These are phyloP conservation scores for Camponotus pennsylvanicus DNA, from an alignment of 1,140 invertebrate genomes.

Conservation along the genomic window DNA sequence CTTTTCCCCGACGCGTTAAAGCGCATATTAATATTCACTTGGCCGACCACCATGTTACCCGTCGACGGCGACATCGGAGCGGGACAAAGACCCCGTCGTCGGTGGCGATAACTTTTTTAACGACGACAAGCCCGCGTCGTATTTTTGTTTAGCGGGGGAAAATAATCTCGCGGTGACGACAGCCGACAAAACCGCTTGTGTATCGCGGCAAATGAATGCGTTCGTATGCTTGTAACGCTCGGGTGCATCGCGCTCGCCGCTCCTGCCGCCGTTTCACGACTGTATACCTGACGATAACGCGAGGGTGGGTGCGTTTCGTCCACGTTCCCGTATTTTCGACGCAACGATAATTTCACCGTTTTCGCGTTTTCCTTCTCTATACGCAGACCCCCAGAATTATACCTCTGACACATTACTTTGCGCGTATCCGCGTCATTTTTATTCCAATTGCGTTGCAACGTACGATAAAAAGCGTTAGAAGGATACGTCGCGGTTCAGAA, in stretches of 20 bases:
- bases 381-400: conserved; percentile 5
- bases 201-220: conserved; percentile 61
- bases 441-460: conserved; percentile 31
- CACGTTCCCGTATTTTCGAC: conserved; percentile 51
- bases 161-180: conserved; percentile 56
- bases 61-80: conserved; percentile 17
- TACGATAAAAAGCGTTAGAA: background rate
- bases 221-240: conserved; percentile 64
- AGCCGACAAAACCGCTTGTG: conserved; percentile 56
- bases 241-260: conserved; percentile 31
- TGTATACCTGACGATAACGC: conserved; percentile 45
- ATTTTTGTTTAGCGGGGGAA: conserved; percentile 67
- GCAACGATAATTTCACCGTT: conserved; percentile 65
- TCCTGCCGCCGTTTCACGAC: conserved; percentile 4
- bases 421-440: conserved; percentile 14
- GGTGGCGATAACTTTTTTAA: conserved; percentile 73
- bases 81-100: conserved; percentile 32
- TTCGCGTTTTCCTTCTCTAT: background rate
- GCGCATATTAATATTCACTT: conserved; percentile 71
- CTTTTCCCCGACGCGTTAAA: conserved; percentile 58
- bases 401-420: conserved; percentile 20
- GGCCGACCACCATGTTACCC: conserved; percentile 37
- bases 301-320: conserved; percentile 12
- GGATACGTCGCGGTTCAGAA: background rate
- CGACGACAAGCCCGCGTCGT: conserved; percentile 70